Conservation (phyloP, 2,797 vertebrate species). For the Philypnodon macrostomus region DNA sequence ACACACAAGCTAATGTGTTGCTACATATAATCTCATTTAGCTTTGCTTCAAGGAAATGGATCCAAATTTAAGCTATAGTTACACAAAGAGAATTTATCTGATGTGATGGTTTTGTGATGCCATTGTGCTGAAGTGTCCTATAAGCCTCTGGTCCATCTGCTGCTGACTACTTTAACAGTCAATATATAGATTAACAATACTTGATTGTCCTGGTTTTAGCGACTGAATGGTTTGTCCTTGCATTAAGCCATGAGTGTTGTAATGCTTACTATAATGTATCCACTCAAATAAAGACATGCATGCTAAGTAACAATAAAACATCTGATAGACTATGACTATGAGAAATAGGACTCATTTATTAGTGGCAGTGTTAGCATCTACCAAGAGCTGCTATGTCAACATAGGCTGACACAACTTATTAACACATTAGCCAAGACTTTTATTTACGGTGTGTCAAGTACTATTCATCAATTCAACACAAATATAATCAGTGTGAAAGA, state of each 20-base stretch:
- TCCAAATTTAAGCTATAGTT: not conserved
- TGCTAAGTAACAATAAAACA: too few relatives aligned
- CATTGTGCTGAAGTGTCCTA: not conserved
- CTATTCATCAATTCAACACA: not conserved
- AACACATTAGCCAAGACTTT: not conserved
- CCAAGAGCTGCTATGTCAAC: constrained; percentile 10
- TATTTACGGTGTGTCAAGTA: not conserved
- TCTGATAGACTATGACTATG: too few relatives aligned
- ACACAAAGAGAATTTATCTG: not conserved
- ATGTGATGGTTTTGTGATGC: not conserved
- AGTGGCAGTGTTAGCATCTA: too few relatives aligned
- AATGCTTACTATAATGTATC: too few relatives aligned
- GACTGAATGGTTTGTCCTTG: constrained; percentile 42
- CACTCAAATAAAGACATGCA: too few relatives aligned
- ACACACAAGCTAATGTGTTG: too few relatives aligned
- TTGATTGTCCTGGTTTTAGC: constrained; percentile 26
- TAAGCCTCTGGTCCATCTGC: constrained; percentile 21
- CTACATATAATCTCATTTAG: too few relatives aligned
- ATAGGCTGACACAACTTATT: constrained; percentile 1
- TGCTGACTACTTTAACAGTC: constrained; percentile 8
- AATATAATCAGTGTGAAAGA: not conserved
- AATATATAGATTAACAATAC: constrained; percentile 29
- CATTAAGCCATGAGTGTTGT: constrained; percentile 46
- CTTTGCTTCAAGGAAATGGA: too few relatives aligned
- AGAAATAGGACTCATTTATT: too few relatives aligned